Evolutionary conservation across 2,797 vertebrate species (phyloP), one percentile per base, ranked within the genome.

Genomic region (Neoniphon sammara): DNA sequence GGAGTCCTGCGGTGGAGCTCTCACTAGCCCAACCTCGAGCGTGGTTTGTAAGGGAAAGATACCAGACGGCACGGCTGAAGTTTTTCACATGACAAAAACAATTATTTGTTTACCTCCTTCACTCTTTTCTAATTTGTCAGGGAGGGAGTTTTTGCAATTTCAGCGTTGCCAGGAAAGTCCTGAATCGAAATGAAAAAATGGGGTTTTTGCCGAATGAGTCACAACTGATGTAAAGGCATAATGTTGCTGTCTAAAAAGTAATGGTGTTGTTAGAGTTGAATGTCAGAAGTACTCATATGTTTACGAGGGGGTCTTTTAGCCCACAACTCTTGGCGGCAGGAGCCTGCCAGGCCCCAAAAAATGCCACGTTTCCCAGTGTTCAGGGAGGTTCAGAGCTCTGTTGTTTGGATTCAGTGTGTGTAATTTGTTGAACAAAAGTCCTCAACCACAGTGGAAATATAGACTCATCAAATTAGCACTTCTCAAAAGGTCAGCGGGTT

Each of bases 1-100:
- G 90, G 90, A 90, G 92, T 88, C 86, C 87, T 94, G 93, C 76
- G 93, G 93, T 89, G 85, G 75, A 78, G 81, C 87, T 89, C 83
- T 91, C 82, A 82, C 90, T 91, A 72, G 74, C 81, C 88, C 87
- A 90, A 77, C 88, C 90, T 91, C 80, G 71, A 91, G 74, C 63
- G 81, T 79, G 90, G 91, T 93, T 92, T 89, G 81, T 77, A 86
- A 81, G 83, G 89, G 89, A 93, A 90, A 93, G 91, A 93, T 89
- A 93, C 91, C 89, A 93, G 91, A 93, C 92, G 75, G 83, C 85
- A 49, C 81, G 85, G 78, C 89, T 92, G 71, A 89, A 88, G 85
- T 87, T 91, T 90, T 88, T 93, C 88, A 89, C 89, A 93, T 93
- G 90, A 93, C 91, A 93, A 92, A 89, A 91, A 85, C 89, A 91